Percentiles rank a stretch among this genome's conserved stretches.
These are phyloP conservation scores for Phalacrocorax brasilianus DNA, from an alignment of 2,113 vertebrate genomes.

Conservation along the genomic window DNA sequence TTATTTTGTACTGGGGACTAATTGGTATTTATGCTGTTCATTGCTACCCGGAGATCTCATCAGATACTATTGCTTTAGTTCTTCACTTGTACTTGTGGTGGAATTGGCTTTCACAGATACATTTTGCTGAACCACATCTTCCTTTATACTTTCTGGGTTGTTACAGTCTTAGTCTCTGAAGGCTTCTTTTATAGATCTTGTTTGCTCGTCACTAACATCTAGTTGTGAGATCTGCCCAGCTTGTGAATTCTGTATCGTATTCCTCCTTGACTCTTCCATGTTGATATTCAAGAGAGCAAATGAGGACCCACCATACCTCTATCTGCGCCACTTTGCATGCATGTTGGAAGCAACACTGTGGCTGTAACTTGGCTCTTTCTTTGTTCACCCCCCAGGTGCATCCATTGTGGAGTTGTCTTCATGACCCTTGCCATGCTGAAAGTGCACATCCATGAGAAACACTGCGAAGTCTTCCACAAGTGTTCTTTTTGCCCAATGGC, in stretches of 20 bases:
- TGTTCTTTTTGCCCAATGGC: constrained; percentile 92
- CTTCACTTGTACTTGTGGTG: neutral
- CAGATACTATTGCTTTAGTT: neutral
- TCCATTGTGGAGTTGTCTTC: constrained; percentile 91
- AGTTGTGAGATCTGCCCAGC: neutral
- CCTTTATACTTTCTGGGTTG: neutral
- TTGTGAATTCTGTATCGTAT: neutral
- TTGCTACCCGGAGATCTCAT: neutral
- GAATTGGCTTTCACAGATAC: neutral
- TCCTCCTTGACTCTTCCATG: neutral
- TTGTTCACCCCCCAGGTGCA: constrained; percentile 78
- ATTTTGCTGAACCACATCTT: neutral
- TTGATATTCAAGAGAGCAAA: neutral
- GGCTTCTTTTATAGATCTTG: neutral
- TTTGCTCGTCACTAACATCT: neutral
- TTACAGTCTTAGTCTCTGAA: neutral
- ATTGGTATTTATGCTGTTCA: neutral
- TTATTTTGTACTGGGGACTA: neutral
- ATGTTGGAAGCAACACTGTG: neutral
- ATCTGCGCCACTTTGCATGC: fast-evolving
- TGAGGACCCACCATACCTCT: fast-evolving
- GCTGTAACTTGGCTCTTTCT: neutral
- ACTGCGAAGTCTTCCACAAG: constrained; percentile 93
- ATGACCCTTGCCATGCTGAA: constrained; percentile 87
- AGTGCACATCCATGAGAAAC: constrained; percentile 90